Base-by-base conservation (phyloP, 1,140 invertebrate species). In the Aricia agestis region DNA sequence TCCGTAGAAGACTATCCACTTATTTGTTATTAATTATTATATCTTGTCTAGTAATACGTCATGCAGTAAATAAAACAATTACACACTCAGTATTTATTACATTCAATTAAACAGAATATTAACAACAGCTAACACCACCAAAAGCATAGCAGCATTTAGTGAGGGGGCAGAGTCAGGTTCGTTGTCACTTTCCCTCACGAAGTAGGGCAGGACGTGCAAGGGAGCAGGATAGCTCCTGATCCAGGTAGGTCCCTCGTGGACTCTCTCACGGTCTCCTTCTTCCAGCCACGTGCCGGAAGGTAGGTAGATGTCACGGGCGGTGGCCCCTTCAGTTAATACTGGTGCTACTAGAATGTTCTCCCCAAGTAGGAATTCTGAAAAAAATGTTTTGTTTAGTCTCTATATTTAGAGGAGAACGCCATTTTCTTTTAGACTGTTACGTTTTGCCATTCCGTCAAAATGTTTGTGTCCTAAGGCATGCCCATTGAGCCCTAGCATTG, bases 301-400 rank as follows among this genome's bases (percentile, higher is more conserved):
- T 6, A 98, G 86, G 85, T 97, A 98, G 59, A 98, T 93, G 78
- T 97, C 94, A 10, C 97, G 92, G 11, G 84, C 83, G 2, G 80
- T 85, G 0, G 93, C 94, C 0, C 94, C 95, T 87, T 96, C 90
- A 13, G 93, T 89, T 10, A 98, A 78, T 0, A 98, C 93, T 3
- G 97, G 97, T 0, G 97, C 97, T 0, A 97, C 95, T n/a, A 98
- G 86, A n/a, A 97, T 94, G 45, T 94, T 92, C 78, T 97, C 95
- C 3, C 97, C 97, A 3, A 98, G 89, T 4, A 98, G 87, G 84
- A 95, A 98, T 87, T 98, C 96, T 97, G 88, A 7, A 92, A 93
- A 65, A 75, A 19, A 63, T 63, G 7, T 63, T 59, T 32, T 6
- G 10, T 41, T 67, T 66, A 58, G 15, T 7, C 10, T 58, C 5